Evolutionary conservation across 2,113 vertebrate genomes (phyloP).

Genomic region (Ivindomyrus marchei): DNA sequence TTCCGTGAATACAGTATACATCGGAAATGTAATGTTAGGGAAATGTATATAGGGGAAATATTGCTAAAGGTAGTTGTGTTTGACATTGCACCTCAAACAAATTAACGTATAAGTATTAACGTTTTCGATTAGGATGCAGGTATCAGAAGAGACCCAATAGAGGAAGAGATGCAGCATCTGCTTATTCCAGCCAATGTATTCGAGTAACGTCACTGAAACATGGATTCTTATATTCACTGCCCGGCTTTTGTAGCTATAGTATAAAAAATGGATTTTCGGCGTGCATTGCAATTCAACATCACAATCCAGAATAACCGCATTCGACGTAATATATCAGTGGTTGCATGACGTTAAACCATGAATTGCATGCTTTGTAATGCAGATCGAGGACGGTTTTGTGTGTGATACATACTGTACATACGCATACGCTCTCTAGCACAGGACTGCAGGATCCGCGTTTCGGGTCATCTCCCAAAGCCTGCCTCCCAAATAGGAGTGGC

Average conservation of each 20-base stretch:
- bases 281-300: neutral
- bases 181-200: neutral
- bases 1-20: neutral
- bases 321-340: neutral
- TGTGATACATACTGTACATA: neutral
- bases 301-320: neutral
- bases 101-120: neutral
- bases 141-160: neutral
- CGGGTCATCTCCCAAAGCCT: conserved; percentile 13
- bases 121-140: neutral
- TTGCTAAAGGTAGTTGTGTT: neutral
- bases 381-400: neutral
- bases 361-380: neutral
- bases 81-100: neutral
- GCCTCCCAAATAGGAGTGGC: conserved; percentile 27
- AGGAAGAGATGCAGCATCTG: neutral
- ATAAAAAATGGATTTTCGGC: neutral
- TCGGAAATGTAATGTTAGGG: neutral
- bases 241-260: neutral
- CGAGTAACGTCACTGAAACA: conserved; percentile 4
- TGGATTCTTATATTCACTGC: neutral
- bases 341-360: neutral
- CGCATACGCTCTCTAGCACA: neutral
- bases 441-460: conserved; percentile 14
- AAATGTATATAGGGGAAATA: neutral